Evolutionary conservation across 1,140 invertebrate genomes (phyloP).

Genomic region (Calephelis nemesis): DNA sequence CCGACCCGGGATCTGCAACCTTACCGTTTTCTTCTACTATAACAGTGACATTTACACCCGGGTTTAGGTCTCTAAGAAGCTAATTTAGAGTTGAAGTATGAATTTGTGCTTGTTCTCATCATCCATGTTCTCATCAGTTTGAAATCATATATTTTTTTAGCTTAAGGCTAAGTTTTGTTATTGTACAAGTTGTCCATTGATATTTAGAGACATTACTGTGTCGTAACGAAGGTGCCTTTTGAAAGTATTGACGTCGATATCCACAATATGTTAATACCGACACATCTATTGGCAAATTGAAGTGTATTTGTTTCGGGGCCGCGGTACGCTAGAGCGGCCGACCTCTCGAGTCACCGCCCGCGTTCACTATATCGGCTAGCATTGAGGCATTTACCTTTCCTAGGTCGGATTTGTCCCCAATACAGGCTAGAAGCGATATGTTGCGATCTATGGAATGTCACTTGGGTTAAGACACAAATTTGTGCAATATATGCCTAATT

Average conservation of each 20-base stretch:
- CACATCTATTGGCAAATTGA: slow-evolving; percentile 42
- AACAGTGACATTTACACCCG: too few species aligned
- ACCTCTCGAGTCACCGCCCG: slow-evolving; percentile 62
- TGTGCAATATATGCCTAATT: slow-evolving; percentile 64
- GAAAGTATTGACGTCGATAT: slow-evolving; percentile 1
- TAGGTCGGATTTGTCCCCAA: slow-evolving; percentile 73
- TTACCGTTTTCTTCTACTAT: too few species aligned
- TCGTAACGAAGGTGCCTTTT: neutral
- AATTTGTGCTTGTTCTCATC: too few species aligned
- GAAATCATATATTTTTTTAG: too few species aligned
- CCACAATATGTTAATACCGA: slow-evolving; percentile 7
- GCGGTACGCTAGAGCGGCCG: slow-evolving; percentile 53
- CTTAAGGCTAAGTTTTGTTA: neutral
- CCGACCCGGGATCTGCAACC: too few species aligned
- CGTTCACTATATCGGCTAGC: slow-evolving; percentile 50
- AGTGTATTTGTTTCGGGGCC: slow-evolving; percentile 64
- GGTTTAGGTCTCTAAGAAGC: too few species aligned
- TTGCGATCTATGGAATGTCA: slow-evolving; percentile 65
- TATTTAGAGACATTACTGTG: neutral
- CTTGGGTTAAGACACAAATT: slow-evolving; percentile 64
- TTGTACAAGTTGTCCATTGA: neutral
- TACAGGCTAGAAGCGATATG: slow-evolving; percentile 69
- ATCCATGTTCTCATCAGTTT: too few species aligned
- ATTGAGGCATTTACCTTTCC: slow-evolving; percentile 75
- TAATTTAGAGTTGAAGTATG: too few species aligned